Conservation (phyloP, 2,113 vertebrate species). For the Lophochroa leadbeateri region DNA sequence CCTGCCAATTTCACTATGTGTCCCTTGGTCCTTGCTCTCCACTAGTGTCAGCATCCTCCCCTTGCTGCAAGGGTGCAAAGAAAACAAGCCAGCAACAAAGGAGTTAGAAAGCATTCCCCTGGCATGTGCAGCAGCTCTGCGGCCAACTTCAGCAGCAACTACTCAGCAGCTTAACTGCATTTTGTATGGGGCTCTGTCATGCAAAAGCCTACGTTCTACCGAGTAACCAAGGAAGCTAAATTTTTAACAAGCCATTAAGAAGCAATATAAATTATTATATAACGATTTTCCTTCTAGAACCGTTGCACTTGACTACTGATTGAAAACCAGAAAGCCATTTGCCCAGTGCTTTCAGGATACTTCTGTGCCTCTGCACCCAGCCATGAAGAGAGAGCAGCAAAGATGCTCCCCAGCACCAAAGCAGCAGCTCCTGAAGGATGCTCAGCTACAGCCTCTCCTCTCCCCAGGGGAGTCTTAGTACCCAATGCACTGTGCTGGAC, state of each 20-base stretch:
- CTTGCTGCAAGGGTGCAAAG: neutral
- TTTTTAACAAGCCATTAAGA: neutral
- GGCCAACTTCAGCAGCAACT: neutral
- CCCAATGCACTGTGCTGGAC: neutral
- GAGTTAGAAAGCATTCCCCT: neutral
- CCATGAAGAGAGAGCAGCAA: neutral
- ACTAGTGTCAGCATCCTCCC: neutral
- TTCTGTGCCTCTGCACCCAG: neutral
- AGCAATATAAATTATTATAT: neutral
- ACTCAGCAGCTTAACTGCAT: neutral
- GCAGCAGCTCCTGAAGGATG: neutral
- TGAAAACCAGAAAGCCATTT: neutral
- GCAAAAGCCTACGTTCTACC: fast-evolving
- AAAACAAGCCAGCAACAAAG: neutral
- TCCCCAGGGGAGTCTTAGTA: neutral
- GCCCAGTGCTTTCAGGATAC: neutral
- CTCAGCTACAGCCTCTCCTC: neutral
- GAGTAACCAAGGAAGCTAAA: neutral
- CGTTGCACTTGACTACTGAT: neutral
- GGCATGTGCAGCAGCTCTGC: neutral
- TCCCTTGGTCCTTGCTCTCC: neutral
- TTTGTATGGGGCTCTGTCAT: neutral
- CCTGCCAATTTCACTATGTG: neutral
- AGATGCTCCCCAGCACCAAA: neutral
- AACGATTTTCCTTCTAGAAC: neutral